These are phyloP conservation scores for Tipula lateralis DNA, from an alignment of 2,888 invertebrate species.

Conservation along the genomic window DNA sequence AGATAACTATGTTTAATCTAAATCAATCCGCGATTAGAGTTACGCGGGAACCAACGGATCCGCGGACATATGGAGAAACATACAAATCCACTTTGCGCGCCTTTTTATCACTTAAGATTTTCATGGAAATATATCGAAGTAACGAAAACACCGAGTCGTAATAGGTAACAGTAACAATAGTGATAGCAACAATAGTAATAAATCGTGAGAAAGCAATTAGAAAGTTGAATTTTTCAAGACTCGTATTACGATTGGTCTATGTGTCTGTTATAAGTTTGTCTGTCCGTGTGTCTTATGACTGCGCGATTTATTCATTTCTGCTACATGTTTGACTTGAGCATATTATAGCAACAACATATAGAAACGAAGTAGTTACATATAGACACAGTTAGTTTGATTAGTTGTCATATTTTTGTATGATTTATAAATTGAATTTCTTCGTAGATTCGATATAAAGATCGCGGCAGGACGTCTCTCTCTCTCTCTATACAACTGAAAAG, in stretches of 20 bases:
- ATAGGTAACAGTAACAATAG: neutral
- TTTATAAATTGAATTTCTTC: neutral
- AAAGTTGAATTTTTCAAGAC: neutral
- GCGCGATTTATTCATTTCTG: neutral
- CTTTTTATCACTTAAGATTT: neutral
- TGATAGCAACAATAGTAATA: no score
- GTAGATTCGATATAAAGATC: neutral
- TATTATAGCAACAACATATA: neutral
- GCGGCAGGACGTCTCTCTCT: neutral
- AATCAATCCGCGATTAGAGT: neutral
- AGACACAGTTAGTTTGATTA: neutral
- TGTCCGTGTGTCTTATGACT: neutral
- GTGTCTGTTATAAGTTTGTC: no score
- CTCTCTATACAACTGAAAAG: neutral
- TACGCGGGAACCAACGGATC: neutral
- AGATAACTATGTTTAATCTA: neutral
- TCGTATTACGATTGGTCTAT: neutral
- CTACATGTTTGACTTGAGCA: neutral
- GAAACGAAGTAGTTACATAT: neutral
- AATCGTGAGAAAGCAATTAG: conserved; percentile 24
- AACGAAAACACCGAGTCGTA: neutral
- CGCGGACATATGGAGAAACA: neutral
- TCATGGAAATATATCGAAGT: neutral
- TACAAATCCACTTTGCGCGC: neutral
- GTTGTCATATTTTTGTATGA: neutral